Evolutionary conservation across 2,797 vertebrate genomes (phyloP), one percentile per base, ranked within the genome.

Genomic region (Schizopygopsis malacanthus): DNA sequence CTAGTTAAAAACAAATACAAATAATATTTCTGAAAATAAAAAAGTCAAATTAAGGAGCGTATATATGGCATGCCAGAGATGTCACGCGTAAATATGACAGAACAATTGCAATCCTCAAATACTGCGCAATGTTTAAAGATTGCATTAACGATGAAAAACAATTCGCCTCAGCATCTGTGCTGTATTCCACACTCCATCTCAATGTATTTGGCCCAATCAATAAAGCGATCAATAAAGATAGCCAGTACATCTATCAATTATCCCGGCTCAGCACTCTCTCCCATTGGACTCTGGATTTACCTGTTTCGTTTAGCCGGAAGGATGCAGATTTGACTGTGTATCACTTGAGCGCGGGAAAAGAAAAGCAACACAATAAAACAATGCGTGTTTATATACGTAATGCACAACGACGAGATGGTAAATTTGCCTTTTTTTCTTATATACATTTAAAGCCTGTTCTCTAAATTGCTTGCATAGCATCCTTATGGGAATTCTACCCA

Each of bases 231-330:
- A 91, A 96, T 96, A 95, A 93, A 94, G 94, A 96, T 95, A 95
- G 95, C 94, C 95, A 95, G 94, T 94, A 93, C 95, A 96, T 96
- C 95, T 95, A 95, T 96, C 95, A 96, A 95, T 96, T 96, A 95
- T 96, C 94, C 95, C 94, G 94, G 92, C 93, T 95, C 95, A 95
- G 94, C 93, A 95, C 93, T 95, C 94, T 95, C 93, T 93, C 95
- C 92, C 94, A 93, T 92, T 94, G 94, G 94, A 93, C 92, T 93
- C 82, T 81, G 78, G 71, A 28, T 80, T 82, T 79, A 81, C 79
- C 79, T n/a, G 70, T 86, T 88, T 88, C 43, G 76, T 54, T 83
- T 70, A 61, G 67, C 41, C 59, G 61, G 39, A 67, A 63, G 52
- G 43, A 80, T 67, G 61, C 33, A 76, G n/a, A 82, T 83, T 85